These are phyloP conservation scores for Psittacara wagleri DNA, from an alignment of 2,113 vertebrate species.

Conservation along the genomic window DNA sequence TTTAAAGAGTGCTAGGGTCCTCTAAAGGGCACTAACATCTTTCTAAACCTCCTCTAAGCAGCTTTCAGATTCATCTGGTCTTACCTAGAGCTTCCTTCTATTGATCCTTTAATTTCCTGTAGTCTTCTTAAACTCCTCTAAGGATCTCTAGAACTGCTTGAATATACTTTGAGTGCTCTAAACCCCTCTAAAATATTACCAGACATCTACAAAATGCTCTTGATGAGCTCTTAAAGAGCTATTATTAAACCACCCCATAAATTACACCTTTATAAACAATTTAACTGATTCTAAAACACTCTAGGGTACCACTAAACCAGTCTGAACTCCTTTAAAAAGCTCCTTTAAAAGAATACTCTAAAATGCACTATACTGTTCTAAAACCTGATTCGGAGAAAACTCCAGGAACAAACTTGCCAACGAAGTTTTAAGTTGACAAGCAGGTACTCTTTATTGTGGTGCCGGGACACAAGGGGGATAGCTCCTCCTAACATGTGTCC, in stretches of 20 bases:
- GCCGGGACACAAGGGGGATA: too few species aligned
- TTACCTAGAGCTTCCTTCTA: background rate
- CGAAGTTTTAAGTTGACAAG: too few species aligned
- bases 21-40: background rate
- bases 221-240: background rate
- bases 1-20: background rate
- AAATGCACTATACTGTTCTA: background rate
- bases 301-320: background rate
- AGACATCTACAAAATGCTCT: background rate
- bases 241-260: background rate
- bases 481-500: too few species aligned
- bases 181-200: background rate
- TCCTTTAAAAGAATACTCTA: background rate
- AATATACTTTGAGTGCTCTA: background rate
- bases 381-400: too few species aligned
- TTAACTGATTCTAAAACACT: background rate
- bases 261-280: background rate
- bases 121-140: background rate
- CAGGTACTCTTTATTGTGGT: too few species aligned
- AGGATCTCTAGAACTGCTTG: background rate
- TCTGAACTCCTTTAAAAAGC: background rate
- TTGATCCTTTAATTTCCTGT: background rate
- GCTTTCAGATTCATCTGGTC: background rate
- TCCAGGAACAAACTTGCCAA: too few species aligned
- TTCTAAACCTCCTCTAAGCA: background rate